Percentiles rank a stretch among this genome's conserved stretches.
These are phyloP conservation scores for Ecliptopera silaceata DNA, from an alignment of 2,888 invertebrate genomes.

Conservation along the genomic window DNA sequence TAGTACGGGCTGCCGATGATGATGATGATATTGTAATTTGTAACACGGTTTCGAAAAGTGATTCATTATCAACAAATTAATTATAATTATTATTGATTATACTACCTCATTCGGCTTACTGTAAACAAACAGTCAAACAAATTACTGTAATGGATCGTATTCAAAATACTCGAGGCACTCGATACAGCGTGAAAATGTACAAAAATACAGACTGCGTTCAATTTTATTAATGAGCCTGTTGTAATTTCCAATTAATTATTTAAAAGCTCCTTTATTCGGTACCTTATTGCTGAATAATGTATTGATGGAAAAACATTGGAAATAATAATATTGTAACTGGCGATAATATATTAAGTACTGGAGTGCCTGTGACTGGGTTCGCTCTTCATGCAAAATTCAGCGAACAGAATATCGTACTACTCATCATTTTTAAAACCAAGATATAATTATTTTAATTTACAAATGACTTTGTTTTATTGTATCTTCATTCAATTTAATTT, in stretches of 20 bases:
- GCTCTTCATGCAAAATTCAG: too few species aligned
- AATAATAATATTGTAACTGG: background rate
- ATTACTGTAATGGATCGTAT: conserved; percentile 16
- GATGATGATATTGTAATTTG: too few species aligned
- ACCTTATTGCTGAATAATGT: background rate
- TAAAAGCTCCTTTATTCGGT: conserved; percentile 8
- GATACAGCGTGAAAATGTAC: conserved; percentile 24
- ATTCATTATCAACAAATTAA: too few species aligned
- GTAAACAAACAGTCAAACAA: conserved; percentile 10
- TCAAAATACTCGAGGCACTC: conserved; percentile 4
- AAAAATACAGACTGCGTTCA: conserved; percentile 21
- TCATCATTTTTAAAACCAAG: too few species aligned
- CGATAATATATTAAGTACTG: too few species aligned
- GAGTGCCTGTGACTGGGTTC: too few species aligned
- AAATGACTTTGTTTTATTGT: too few species aligned
- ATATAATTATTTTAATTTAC: too few species aligned
- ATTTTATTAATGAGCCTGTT: conserved; percentile 33
- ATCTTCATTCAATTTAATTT: too few species aligned
- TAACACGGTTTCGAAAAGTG: too few species aligned
- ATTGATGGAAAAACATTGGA: background rate
- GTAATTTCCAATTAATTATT: conserved; percentile 26
- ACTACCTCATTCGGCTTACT: conserved; percentile 4
- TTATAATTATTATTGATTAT: background rate
- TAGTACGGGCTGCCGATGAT: too few species aligned
- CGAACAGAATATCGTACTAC: too few species aligned